A percentile compares a stretch with the other conserved stretches of the same genome.
phyloP scores from a whole-genome alignment of 2,797 vertebrate genomes.

The Oreochromis grahami region DNA sequence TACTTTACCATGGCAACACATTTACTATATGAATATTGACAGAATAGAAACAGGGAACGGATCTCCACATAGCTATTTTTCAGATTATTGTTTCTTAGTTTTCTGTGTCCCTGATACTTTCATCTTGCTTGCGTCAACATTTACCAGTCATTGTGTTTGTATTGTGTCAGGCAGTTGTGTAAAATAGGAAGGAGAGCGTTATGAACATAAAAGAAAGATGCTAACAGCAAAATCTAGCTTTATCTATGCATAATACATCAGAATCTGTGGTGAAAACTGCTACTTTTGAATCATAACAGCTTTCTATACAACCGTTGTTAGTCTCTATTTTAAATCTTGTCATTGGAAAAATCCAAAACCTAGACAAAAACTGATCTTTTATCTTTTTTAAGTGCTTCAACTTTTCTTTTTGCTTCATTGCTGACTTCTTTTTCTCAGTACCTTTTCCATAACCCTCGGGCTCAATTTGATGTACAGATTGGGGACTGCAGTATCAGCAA shows the following conservation, averaged over 20 bases:
- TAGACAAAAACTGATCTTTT: background rate
- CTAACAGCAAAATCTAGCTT: background rate
- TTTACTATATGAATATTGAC: background rate
- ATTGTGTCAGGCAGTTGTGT: background rate
- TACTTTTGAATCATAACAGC: background rate
- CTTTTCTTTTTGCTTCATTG: background rate
- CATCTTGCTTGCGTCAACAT: background rate
- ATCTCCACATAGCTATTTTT: background rate
- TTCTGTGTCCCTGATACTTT: background rate
- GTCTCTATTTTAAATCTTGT: background rate
- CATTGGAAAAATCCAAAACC: background rate
- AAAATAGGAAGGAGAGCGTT: background rate
- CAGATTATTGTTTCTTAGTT: background rate
- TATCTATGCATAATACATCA: background rate
- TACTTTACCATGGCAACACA: background rate
- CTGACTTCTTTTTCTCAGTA: background rate
- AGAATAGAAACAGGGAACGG: background rate
- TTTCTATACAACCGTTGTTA: background rate
- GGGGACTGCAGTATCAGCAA: conserved; percentile 41
- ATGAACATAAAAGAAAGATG: background rate
- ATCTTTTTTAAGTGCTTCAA: background rate
- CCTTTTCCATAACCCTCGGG: conserved; percentile 29
- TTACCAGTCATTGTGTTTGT: background rate
- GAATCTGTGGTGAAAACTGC: background rate
- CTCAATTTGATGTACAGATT: conserved; percentile 54